phyloP scores from a whole-genome alignment of 2,888 invertebrate species.

The Eilema depressum region DNA sequence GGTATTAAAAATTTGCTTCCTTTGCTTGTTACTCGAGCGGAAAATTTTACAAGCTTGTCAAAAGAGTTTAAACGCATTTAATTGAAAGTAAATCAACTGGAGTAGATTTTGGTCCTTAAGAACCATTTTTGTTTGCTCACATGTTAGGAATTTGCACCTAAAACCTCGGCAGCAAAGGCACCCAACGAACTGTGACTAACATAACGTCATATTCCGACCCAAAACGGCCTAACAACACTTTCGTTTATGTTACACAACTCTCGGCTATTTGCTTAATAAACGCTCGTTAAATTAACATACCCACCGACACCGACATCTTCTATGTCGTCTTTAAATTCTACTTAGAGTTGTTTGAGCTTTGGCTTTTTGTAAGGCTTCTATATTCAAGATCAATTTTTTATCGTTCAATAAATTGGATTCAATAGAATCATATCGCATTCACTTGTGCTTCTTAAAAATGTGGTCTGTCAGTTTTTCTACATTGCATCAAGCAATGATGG shows the following conservation, averaged over 20 bases:
- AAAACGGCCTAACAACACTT: conserved; percentile 61
- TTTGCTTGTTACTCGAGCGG: conserved; percentile 46
- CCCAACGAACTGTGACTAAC: conserved; percentile 58
- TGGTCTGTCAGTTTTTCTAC: background rate
- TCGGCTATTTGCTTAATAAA: conserved; percentile 66
- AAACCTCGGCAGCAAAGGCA: conserved; percentile 39
- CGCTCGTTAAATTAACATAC: conserved; percentile 67
- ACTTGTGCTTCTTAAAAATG: background rate
- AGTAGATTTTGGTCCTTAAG: conserved; percentile 47
- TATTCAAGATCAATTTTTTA: background rate
- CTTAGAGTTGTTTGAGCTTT: conserved; percentile 42
- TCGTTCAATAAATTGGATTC: background rate
- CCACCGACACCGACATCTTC: conserved; percentile 50
- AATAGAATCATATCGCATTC: background rate
- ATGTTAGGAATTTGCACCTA: conserved; percentile 54
- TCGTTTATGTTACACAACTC: conserved; percentile 63
- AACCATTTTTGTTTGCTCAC: conserved; percentile 54
- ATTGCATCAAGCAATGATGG: background rate
- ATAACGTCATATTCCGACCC: conserved; percentile 49
- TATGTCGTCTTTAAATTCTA: conserved; percentile 42
- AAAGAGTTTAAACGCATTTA: conserved; percentile 55
- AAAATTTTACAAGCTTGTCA: conserved; percentile 51
- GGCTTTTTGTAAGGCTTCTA: conserved; percentile 41
- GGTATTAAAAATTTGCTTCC: conserved; percentile 30
- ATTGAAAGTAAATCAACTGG: conserved; percentile 59